Evolutionary conservation across 1,140 invertebrate genomes (phyloP).

Genomic region (Meloidogyne hapla): DNA sequence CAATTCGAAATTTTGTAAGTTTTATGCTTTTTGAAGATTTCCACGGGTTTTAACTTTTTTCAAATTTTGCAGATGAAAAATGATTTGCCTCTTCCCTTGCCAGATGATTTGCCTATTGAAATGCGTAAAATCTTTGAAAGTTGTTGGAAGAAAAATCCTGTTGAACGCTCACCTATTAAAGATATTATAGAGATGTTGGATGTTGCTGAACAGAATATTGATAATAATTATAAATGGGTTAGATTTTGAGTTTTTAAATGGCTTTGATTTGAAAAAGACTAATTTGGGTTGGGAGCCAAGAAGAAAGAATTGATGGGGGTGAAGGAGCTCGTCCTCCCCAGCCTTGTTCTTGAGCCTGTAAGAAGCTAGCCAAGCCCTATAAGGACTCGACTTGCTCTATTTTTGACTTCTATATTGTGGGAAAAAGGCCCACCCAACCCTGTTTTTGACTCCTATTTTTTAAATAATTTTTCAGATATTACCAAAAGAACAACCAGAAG

Average conservation of each 20-base stretch:
- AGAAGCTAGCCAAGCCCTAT: too few relatives aligned
- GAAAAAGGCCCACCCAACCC: too few relatives aligned
- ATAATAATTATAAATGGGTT: slow-evolving; percentile 38
- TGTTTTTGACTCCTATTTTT: background rate
- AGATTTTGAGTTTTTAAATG: too few relatives aligned
- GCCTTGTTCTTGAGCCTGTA: too few relatives aligned
- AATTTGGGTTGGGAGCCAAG: too few relatives aligned
- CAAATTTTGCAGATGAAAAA: background rate
- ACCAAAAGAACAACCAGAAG: background rate
- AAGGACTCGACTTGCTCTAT: too few relatives aligned
- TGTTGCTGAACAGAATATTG: slow-evolving; percentile 26
- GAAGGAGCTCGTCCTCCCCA: too few relatives aligned
- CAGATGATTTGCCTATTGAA: slow-evolving; percentile 28
- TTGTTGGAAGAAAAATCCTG: slow-evolving; percentile 26
- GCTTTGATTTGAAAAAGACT: too few relatives aligned
- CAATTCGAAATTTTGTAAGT: background rate
- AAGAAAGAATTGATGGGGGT: too few relatives aligned
- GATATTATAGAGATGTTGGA: slow-evolving; percentile 30
- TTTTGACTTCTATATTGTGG: too few relatives aligned
- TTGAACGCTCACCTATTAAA: slow-evolving; percentile 22
- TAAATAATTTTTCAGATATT: background rate
- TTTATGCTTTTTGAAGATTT: too few relatives aligned
- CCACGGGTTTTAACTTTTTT: too few relatives aligned
- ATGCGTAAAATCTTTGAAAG: slow-evolving; percentile 19
- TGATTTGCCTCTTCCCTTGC: slow-evolving; percentile 20